These are phyloP conservation scores for Mythimna impura DNA, from an alignment of 2,888 invertebrate genomes.

Conservation along the genomic window DNA sequence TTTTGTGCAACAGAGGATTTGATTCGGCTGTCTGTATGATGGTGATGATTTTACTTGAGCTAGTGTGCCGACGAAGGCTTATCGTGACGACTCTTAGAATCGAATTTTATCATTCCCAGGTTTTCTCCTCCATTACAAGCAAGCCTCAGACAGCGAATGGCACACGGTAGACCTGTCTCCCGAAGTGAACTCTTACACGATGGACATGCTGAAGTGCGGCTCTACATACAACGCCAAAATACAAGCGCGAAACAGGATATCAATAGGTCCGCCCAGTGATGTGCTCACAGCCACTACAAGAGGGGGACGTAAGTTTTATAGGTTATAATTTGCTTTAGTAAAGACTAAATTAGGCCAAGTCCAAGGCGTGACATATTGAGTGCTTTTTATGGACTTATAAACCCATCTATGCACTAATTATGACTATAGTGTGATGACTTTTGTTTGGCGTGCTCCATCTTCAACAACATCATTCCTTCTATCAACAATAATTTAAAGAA, in stretches of 20 bases:
- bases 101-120: conserved; percentile 83
- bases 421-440: too few species aligned
- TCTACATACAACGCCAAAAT: conserved; percentile 94
- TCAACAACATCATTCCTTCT: too few species aligned
- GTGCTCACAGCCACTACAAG: conserved; percentile 93
- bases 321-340: background rate
- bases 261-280: conserved; percentile 93
- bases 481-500: too few species aligned
- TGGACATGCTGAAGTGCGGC: conserved; percentile 94
- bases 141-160: conserved; percentile 93
- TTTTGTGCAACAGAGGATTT: too few species aligned
- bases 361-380: background rate
- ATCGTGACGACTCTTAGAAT: background rate
- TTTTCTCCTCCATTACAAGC: conserved; percentile 93
- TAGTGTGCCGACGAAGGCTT: background rate
- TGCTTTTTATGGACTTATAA: too few species aligned
- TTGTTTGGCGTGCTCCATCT: too few species aligned
- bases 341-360: background rate
- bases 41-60: background rate
- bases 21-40: too few species aligned
- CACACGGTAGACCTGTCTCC: conserved; percentile 93
- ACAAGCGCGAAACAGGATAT: conserved; percentile 94
- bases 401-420: too few species aligned
- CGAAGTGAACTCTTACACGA: conserved; percentile 93
- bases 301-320: conserved; percentile 91